phyloP scores from a whole-genome alignment of 2,888 invertebrate genomes.

The Onchidella celtica region DNA sequence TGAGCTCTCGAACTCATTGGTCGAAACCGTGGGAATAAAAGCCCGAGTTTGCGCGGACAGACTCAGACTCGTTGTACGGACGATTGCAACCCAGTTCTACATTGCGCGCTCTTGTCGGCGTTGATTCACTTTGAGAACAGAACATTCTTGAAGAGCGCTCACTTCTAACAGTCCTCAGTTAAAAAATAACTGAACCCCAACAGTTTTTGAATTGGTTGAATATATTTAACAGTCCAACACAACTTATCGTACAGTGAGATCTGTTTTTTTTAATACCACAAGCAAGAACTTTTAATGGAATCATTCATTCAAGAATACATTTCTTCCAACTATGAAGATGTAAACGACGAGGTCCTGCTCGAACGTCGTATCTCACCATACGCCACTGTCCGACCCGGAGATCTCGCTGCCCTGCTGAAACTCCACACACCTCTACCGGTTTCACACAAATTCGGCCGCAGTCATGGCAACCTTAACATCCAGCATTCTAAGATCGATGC shows the following conservation, averaged over 20 bases:
- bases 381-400: slow-evolving; percentile 51
- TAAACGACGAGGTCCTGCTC: slow-evolving; percentile 38
- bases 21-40: slow-evolving; percentile 1
- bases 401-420: slow-evolving; percentile 45
- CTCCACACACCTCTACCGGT: background rate
- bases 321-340: slow-evolving; percentile 22
- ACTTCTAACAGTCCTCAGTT: too few relatives aligned
- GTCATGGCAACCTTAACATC: slow-evolving; percentile 9
- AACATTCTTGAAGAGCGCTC: too few relatives aligned
- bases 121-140: background rate
- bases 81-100: background rate
- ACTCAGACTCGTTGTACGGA: background rate
- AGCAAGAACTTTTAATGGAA: slow-evolving; percentile 48
- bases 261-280: background rate
- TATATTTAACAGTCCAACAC: too few relatives aligned
- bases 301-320: slow-evolving; percentile 41
- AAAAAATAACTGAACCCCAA: too few relatives aligned
- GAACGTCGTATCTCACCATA: slow-evolving; percentile 52
- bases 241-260: too few relatives aligned
- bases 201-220: too few relatives aligned
- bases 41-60: background rate
- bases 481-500: background rate
- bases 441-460: background rate
- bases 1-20: background rate
- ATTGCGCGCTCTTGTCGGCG: background rate